phyloP scores from a whole-genome alignment of 92 coral and sea anemone genomes.

The Umimayanthus kanabou region DNA sequence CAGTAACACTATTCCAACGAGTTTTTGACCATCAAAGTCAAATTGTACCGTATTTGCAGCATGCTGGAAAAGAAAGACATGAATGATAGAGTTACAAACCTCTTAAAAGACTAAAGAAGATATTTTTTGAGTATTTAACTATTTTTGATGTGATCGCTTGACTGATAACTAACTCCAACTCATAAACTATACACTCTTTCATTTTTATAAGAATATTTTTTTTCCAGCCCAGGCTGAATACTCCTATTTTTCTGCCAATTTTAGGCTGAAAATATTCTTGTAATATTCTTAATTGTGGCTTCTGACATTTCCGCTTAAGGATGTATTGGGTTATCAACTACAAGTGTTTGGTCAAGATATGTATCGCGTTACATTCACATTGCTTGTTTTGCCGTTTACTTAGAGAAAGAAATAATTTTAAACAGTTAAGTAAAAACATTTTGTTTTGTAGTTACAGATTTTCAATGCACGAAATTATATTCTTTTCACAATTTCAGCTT shows the following conservation, averaged over 20 bases:
- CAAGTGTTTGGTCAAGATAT: slow-evolving; percentile 3
- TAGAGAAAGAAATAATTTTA: slow-evolving; percentile 7
- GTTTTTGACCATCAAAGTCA: neutral
- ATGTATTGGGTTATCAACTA: neutral
- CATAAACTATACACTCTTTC: slow-evolving; percentile 6
- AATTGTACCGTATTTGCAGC: slow-evolving; percentile 8
- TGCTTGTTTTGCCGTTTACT: slow-evolving; percentile 1
- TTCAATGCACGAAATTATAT: neutral
- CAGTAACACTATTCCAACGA: neutral
- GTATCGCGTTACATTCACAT: neutral
- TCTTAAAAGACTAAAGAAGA: neutral
- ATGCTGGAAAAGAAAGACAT: slow-evolving; percentile 1
- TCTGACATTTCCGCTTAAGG: neutral
- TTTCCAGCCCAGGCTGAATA: too few species aligned
- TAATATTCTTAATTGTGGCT: too few species aligned
- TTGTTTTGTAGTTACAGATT: slow-evolving; percentile 5
- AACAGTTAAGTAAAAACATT: neutral
- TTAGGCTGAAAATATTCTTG: neutral
- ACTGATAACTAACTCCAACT: neutral
- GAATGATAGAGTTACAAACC: neutral
- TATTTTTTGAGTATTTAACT: slow-evolving; percentile 4
- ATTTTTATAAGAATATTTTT: neutral
- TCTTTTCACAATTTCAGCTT: slow-evolving; percentile 9
- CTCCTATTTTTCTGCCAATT: neutral
- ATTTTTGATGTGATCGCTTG: neutral